phyloP scores from a whole-genome alignment of 2,888 invertebrate genomes.

The Tipula vernalis region DNA sequence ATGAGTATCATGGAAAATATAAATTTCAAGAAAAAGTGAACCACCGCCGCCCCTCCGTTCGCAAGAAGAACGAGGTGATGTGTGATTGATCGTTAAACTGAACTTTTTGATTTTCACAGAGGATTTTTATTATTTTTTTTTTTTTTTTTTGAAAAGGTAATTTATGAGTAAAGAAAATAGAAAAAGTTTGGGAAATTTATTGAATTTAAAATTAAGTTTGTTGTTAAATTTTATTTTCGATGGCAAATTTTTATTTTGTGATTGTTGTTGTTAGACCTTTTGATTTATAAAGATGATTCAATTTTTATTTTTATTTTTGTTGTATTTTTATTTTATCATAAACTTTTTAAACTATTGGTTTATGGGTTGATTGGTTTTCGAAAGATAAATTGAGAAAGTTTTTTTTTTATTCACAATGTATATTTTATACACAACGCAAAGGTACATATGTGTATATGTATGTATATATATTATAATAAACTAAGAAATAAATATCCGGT shows the following conservation, averaged over 20 bases:
- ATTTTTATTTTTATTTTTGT: neutral
- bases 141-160: neutral
- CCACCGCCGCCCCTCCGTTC: neutral
- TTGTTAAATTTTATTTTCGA: neutral
- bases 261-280: neutral
- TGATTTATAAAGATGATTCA: neutral
- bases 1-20: neutral
- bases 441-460: too few relatives aligned
- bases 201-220: conserved; percentile 4
- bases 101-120: neutral
- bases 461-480: neutral
- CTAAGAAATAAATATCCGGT: neutral
- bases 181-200: neutral
- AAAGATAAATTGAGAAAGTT: neutral
- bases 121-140: neutral
- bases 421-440: too few relatives aligned
- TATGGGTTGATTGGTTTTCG: neutral
- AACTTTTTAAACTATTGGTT: neutral
- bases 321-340: neutral
- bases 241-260: neutral
- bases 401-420: neutral
- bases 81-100: neutral
- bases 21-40: neutral
- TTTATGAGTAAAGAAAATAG: neutral
- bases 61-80: neutral